Base-by-base conservation (phyloP, 2,797 vertebrate species). In the Tachyglossus aculeatus region DNA sequence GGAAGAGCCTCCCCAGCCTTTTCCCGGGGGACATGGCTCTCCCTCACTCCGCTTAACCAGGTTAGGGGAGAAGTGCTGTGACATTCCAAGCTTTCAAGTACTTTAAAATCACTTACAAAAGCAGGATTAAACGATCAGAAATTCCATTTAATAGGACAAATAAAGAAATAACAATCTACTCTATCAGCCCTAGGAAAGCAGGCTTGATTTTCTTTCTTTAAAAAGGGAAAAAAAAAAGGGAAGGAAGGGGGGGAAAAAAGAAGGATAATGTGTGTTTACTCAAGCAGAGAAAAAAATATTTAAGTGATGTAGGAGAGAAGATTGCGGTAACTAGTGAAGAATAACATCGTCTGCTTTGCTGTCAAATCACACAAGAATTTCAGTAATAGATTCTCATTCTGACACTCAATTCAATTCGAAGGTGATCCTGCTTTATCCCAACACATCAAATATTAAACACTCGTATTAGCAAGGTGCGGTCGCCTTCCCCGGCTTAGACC, bases 401-500 rank as follows among this genome's bases (percentile, higher is more conserved):
- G 96, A 98, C 97, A 98, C 96, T 98, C 96, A 96, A 98, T 98
- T 97, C 96, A 95, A 94, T 95, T 96, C 95, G 93, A 95, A 98
- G 96, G 95, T 96, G 95, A 98, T 98, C 96, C 95, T 90, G 94
- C 96, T 98, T 99, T 98, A 98, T 97, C 97, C 97, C 94, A 95
- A 92, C 94, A 96, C 97, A 99, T 99, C 97, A 99, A 99, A 99
- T 99, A 99, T 99, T 99, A 99, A 99, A 99, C 96, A 97, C 96
- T 96, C 94, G 96, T 97, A 99, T 99, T 98, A 99, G 96, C 95
- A 91, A 91, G 91, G 92, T 91, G 90, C 85, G 86, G 31, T 86
- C 82, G 89, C 92, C 89, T 92, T 92, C 90, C 89, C 87, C 38
- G 59, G 96, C 96, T 97, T 96, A 97, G 89, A 93, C 91, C 78